Base-by-base conservation (phyloP, 2,888 invertebrate species). In the Trichopria drosophilae region DNA sequence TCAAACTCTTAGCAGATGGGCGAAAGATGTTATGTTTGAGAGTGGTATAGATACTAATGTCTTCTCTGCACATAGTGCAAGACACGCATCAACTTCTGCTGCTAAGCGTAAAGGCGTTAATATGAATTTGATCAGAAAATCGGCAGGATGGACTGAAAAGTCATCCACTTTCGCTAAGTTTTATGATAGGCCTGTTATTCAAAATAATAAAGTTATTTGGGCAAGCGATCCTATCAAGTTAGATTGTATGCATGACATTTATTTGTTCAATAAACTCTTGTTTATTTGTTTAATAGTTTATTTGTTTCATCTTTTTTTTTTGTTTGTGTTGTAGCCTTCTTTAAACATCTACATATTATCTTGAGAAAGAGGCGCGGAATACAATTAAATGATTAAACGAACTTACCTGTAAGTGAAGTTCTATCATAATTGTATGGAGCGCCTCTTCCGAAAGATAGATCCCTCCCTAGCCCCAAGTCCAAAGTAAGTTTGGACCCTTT, bases 1-100 rank as follows among this genome's bases (percentile, higher is more conserved):
- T n/a, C 62, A 62, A 28, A 58, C 61, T 1, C 28, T 61, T 13
- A 60, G 57, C 28, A 45, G 36, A 15, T 36, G 36, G 23, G 13
- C 24, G 13, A 36, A 22, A 4, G 4, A 5, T 19, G 12, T 19
- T 1, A 15, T 36, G 10, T 22, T 13, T 4, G 20, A 36, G 16
- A 36, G 23, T 23, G 36, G 23, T n/a, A 19, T 36, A 12, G 36
- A 22, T 23, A 36, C 19, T 12, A 13, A 7, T 3, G 4, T 36
- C 16, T 36, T 36, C 6, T 23, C 22, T 3, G 22, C 36, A 10
- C 36, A 36, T 36, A 36, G 22, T 10, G 24, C 23, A 22, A 5
- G 22, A 12, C n/a, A 22, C 5, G 36, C 36, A 10, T 36, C n/a
- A 1, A 9, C 12, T 3, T 36, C 4, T 9, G 36, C 22, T 36